Evolutionary conservation across 1,140 invertebrate species (phyloP), one percentile per base, ranked within the genome.

Genomic region (Argopecten irradians): DNA sequence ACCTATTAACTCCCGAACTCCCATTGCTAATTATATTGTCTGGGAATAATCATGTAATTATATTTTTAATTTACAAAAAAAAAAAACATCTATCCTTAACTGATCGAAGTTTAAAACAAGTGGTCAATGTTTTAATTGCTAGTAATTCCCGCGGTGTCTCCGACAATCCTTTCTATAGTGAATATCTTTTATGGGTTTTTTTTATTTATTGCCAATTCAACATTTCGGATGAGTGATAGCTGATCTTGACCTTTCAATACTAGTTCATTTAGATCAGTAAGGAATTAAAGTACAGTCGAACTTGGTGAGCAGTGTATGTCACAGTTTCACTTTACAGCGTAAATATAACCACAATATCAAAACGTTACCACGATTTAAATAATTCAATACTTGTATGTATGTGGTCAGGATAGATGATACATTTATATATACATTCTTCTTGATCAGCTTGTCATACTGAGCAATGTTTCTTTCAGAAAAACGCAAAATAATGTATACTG

Each of bases 191-290:
- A 28, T 71, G 55, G n/a, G n/a, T n/a, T n/a, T n/a, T 71, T 71
- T 71, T 28, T 71, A 71, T 46, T 2, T 46, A 22, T 71, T 71
- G n/a, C n/a, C 22, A 28, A 28, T 71, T 71, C 22, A 71, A 1
- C 55, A n/a, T 71, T 71, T n/a, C n/a, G n/a, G 55, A 71, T 71
- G 55, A 71, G n/a, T 71, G 55, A 71, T 28, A 71, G 55, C 16
- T 11, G 55, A 71, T 28, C 55, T 71, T 71, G 55, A 71, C 55
- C 55, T 71, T 71, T 71, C 55, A 71, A 22, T 71, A n/a, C n/a
- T 28, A 2, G 55, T n/a, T 28, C n/a, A 71, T 71, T 71, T 71
- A 16, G 22, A 71, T 71, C 55, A 28, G 55, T 71, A 71, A 28
- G n/a, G 55, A 8, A 71, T 28, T n/a, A 71, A 71, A 71, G 55